Percentiles rank a stretch among this genome's conserved stretches.
Conservation (phyloP, 2,888 invertebrate species). For the Halictus ligatus region DNA sequence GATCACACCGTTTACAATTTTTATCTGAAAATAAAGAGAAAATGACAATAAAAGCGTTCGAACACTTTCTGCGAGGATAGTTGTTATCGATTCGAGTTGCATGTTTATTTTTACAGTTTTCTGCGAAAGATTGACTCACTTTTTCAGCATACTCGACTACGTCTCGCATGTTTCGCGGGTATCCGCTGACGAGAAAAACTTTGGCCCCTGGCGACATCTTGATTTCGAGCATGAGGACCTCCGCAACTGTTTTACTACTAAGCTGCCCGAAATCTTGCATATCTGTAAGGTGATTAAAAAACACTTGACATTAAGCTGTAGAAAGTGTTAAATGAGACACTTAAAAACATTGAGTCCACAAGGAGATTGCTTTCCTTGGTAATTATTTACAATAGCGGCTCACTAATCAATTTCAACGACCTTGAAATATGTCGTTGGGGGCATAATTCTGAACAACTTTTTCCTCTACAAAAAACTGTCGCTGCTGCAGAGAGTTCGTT, state of each 20-base stretch:
- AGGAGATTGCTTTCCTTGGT: background rate
- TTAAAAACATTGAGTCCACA: background rate
- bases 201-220: conserved; percentile 96
- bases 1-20: conserved; percentile 94
- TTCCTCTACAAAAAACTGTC: too few relatives aligned
- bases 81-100: background rate
- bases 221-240: conserved; percentile 96
- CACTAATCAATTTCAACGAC: too few relatives aligned
- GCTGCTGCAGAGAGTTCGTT: too few relatives aligned
- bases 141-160: conserved; percentile 96
- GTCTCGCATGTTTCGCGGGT: conserved; percentile 95
- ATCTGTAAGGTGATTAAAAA: conserved; percentile 85
- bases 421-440: too few relatives aligned
- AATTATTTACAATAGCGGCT: too few relatives aligned
- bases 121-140: conserved; percentile 85
- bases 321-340: background rate
- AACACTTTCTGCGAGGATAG: too few relatives aligned
- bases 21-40: conserved; percentile 87
- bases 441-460: too few relatives aligned
- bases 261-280: conserved; percentile 95
- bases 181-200: conserved; percentile 95
- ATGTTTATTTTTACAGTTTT: background rate
- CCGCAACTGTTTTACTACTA: conserved; percentile 94
- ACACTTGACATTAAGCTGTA: background rate
- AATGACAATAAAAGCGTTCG: too few relatives aligned